Percentiles rank a stretch among this genome's conserved stretches.
Evolutionary conservation across 2,888 invertebrate species (phyloP).

Genomic region (Oasisia sp.): DNA sequence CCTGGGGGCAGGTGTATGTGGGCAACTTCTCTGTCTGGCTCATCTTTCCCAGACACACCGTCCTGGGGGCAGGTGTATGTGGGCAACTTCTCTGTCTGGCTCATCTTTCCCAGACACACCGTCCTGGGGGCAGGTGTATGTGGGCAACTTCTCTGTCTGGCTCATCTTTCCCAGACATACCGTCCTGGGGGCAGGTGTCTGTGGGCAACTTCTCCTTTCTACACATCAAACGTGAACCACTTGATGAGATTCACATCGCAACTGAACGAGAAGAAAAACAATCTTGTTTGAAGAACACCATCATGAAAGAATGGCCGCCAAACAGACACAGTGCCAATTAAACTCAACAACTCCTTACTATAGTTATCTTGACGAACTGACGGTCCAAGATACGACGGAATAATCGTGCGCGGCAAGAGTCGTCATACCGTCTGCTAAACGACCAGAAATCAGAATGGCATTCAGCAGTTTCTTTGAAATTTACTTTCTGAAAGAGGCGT

Average conservation of each 20-base stretch:
- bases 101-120: too few relatives aligned
- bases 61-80: too few relatives aligned
- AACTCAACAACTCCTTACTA: neutral
- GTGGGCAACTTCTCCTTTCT: neutral
- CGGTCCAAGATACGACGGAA: slow-evolving; percentile 17
- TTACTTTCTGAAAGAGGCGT: neutral
- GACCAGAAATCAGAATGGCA: neutral
- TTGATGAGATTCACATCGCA: neutral
- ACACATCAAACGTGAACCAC: neutral
- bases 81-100: too few relatives aligned
- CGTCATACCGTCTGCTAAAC: neutral
- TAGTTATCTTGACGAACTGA: slow-evolving; percentile 20
- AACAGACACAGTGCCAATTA: neutral
- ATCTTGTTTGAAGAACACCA: neutral
- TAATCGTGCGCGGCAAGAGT: slow-evolving; percentile 19
- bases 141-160: too few relatives aligned
- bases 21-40: too few relatives aligned
- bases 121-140: too few relatives aligned
- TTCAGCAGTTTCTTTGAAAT: slow-evolving; percentile 28
- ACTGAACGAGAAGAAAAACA: neutral
- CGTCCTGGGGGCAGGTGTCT: neutral
- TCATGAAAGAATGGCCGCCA: neutral
- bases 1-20: too few relatives aligned
- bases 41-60: too few relatives aligned
- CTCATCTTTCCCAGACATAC: neutral